Evolutionary conservation across 2,797 vertebrate species (phyloP), one percentile per base, ranked within the genome.

Genomic region (Buphagus erythrorhynchus): DNA sequence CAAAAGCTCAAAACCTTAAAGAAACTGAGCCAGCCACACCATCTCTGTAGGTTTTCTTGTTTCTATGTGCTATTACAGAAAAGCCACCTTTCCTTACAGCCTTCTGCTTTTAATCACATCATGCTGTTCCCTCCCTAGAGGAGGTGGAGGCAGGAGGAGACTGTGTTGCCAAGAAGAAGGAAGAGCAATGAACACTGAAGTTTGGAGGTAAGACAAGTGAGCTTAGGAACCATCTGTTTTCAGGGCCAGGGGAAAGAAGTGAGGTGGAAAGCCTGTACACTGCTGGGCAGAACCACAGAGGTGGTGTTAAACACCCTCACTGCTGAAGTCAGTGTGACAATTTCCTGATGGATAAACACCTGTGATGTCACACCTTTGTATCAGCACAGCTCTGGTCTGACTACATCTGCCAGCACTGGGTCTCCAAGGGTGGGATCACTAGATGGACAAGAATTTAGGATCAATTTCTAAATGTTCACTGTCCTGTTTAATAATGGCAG

Each of bases 401-500:
- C 13, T 42, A 20, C 5, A 8, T n/a, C 42, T 86, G 31, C 22
- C 38, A 77, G 48, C 0, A 0, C 7, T 48, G 45, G 22, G 14
- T 66, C 29, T 80, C 49, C n/a, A 43, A 59, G 52, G 63, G 28
- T 3, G 8, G 25, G 6, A 19, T 88, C 36, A 72, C 8, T 58
- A 38, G 20, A 42, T 6, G 16, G 51, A 43, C 11, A 19, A 61
- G 38, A 69, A 13, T 52, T 71, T 69, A 80, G 52, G 16, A 69
- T 63, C 16, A 43, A 45, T 73, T 51, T 58, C 58, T 91, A 57
- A 40, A 78, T 49, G 43, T 42, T 61, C 61, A 26, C 25, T 63
- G 54, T 33, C 33, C 33, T 83, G 26, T 71, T 66, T 63, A 69
- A 33, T 25, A 74, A 63, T 6, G 15, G 20, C 38, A 63, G 36